Percentiles rank a stretch among this genome's conserved stretches.
Conservation (phyloP, 2,113 vertebrate species). For the Nothocercus julius region DNA sequence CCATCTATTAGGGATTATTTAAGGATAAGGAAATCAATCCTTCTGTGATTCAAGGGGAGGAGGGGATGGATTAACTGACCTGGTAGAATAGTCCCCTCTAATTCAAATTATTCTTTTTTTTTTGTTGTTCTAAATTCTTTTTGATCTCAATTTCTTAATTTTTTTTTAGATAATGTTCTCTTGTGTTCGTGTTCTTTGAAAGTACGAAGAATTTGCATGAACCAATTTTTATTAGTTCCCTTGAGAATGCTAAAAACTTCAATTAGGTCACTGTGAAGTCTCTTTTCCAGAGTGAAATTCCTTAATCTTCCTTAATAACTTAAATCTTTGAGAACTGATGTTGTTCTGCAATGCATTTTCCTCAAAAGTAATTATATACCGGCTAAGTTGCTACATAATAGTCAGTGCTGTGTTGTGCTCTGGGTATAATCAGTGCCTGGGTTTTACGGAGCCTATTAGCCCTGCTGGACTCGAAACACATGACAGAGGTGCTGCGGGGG, state of each 20-base stretch:
- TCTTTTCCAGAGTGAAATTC: constrained; percentile 76
- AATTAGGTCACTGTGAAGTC: constrained; percentile 75
- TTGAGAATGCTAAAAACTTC: constrained; percentile 73
- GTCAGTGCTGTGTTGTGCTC: constrained; percentile 43
- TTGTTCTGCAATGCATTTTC: constrained; percentile 69
- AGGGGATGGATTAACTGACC: constrained; percentile 29
- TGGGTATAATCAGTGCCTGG: constrained; percentile 36
- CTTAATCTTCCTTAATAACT: constrained; percentile 77
- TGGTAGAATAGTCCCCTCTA: neutral
- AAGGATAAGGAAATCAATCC: constrained; percentile 63
- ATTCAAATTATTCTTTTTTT: constrained; percentile 38
- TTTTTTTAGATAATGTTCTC: constrained; percentile 53
- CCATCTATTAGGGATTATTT: constrained; percentile 67
- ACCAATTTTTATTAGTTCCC: constrained; percentile 73
- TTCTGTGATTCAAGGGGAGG: constrained; percentile 20
- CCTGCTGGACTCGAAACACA: constrained; percentile 26
- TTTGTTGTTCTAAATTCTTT: constrained; percentile 46
- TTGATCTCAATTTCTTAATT: constrained; percentile 57
- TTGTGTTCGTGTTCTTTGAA: constrained; percentile 59
- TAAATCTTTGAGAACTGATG: constrained; percentile 73
- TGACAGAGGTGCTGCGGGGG: neutral
- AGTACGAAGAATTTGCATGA: constrained; percentile 71
- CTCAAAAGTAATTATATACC: constrained; percentile 72
- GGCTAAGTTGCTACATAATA: constrained; percentile 61
- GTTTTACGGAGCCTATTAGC: constrained; percentile 35